Evolutionary conservation across 1,140 invertebrate genomes (phyloP), one percentile per base, ranked within the genome.

Genomic region (Leptoteleia sp.): DNA sequence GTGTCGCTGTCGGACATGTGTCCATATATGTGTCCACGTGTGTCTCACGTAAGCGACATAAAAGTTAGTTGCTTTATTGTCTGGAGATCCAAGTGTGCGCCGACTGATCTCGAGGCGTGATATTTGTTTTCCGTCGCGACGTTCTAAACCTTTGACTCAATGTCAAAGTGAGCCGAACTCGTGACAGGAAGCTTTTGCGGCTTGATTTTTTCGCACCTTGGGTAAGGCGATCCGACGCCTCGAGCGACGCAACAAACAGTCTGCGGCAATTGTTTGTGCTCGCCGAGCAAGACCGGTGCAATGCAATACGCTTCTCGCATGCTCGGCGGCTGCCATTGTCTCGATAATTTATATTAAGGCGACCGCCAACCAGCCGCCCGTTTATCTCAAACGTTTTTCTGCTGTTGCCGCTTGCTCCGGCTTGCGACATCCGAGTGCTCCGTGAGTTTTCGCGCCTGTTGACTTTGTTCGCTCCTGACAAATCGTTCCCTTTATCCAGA

Each of bases 281-380:
- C 83, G 73, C 59, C 38, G 12, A 83, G 81, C 84, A 80, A 79
- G 87, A 87, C 84, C 22, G n/a, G 4, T 67, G 87, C 82, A 88
- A 89, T 78, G 29, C 76, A 81, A 88, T 87, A 67, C 78, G 48
- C 73, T 42, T 82, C 68, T 82, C 83, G 81, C 82, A 88, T 80
- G 85, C 83, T 84, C 59, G 67, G 57, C 86, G 82, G 65, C 52
- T 81, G 67, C 85, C 83, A 61, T 89, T 89, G 85, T 88, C 64
- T 61, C 35, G 17, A 78, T 85, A 88, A 84, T 81, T 89, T 89
- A 89, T 89, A 89, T 89, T 86, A 88, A 85, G 79, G 61, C 75
- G 55, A 47, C 48, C 42, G 48, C 15, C 65, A 37, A 19, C n/a
- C 22, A 54, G 76, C 13, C 25, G 40, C 75, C 65, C 79, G 81